Conservation (phyloP, 2,888 invertebrate genomes). For the Brachypterus glaber region DNA sequence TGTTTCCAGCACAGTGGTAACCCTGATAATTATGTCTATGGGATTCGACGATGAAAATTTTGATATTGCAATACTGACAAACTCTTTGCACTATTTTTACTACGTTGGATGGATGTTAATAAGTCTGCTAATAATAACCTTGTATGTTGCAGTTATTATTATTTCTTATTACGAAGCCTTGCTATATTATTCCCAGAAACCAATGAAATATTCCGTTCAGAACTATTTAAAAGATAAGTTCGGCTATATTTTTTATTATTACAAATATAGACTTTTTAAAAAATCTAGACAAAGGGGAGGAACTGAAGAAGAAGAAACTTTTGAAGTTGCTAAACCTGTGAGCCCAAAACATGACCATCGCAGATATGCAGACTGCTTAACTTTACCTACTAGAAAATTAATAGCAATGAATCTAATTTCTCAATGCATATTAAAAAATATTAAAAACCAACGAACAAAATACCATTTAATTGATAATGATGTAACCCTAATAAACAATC, state of each 20-base stretch:
- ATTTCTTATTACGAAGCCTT: slow-evolving; percentile 24
- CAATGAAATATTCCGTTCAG: slow-evolving; percentile 18
- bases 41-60: slow-evolving; percentile 18
- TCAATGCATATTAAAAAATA: slow-evolving; percentile 21
- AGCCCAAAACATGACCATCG: slow-evolving; percentile 23
- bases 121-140: slow-evolving; percentile 19
- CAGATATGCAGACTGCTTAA: slow-evolving; percentile 23
- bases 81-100: slow-evolving; percentile 17
- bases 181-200: slow-evolving; percentile 21
- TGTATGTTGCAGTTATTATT: slow-evolving; percentile 25
- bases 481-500: slow-evolving; percentile 21
- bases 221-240: slow-evolving; percentile 22
- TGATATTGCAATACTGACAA: slow-evolving; percentile 14
- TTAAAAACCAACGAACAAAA: slow-evolving; percentile 5
- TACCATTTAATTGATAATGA: slow-evolving; percentile 21
- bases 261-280: slow-evolving; percentile 16
- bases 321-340: slow-evolving; percentile 8
- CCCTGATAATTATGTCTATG: slow-evolving; percentile 21
- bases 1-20: slow-evolving; percentile 16
- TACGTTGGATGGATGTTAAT: slow-evolving; percentile 20
- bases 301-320: slow-evolving; percentile 5
- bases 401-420: slow-evolving; percentile 23
- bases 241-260: slow-evolving; percentile 19
- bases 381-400: slow-evolving; percentile 19
- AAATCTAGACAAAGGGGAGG: slow-evolving; percentile 19